phyloP scores from a whole-genome alignment of 2,797 vertebrate species.

The Argyrosomus regius region DNA sequence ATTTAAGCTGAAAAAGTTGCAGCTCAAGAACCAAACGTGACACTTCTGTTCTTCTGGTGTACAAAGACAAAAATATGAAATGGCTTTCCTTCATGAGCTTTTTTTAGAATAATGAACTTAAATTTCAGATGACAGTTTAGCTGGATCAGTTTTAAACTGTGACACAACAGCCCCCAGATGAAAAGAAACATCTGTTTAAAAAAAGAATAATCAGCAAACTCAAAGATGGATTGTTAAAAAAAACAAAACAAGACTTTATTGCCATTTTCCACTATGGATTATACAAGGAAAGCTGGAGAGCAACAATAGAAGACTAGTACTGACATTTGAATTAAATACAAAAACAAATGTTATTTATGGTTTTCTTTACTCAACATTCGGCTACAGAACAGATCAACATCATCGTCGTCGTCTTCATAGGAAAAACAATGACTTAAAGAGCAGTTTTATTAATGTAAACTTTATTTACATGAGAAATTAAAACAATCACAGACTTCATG shows the following conservation, averaged over 20 bases:
- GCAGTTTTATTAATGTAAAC: conserved; percentile 89
- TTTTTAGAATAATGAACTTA: too few relatives aligned
- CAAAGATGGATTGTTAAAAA: conserved; percentile 64
- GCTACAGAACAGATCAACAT: conserved; percentile 59
- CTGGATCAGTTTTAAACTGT: background rate
- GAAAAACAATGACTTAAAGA: conserved; percentile 68
- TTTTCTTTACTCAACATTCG: conserved; percentile 63
- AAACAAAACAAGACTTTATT: conserved; percentile 78
- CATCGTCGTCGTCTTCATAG: conserved; percentile 4
- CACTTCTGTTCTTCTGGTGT: background rate
- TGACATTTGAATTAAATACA: conserved; percentile 77
- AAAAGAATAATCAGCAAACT: background rate
- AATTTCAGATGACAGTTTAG: too few relatives aligned
- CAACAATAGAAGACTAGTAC: conserved; percentile 76
- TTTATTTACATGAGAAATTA: conserved; percentile 94
- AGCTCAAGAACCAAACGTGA: too few relatives aligned
- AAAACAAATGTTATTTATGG: conserved; percentile 67
- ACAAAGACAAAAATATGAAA: background rate
- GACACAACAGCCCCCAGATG: background rate
- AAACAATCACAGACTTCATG: conserved; percentile 88
- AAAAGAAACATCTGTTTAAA: accelerated
- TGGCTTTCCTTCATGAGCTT: background rate
- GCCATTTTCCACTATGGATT: conserved; percentile 82
- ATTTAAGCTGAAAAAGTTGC: too few relatives aligned
- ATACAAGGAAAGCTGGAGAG: conserved; percentile 78